Conservation (phyloP, 2,113 vertebrate species). For the Hirundichthys speculiger region DNA sequence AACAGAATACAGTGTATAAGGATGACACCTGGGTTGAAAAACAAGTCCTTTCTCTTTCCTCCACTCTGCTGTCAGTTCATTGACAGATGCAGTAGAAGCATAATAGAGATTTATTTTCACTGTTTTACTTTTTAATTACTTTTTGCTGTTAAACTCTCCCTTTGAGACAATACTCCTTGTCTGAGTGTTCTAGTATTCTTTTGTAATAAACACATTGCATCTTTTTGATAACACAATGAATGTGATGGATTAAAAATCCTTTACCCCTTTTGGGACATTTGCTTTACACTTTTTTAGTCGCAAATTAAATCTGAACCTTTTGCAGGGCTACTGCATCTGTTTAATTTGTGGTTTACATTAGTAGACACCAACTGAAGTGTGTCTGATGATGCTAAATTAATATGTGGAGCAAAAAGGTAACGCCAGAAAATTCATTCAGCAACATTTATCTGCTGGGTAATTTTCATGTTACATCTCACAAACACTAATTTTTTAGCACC, state of each 20-base stretch:
- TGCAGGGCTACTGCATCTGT: neutral
- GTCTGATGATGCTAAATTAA: slow-evolving; percentile 9
- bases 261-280: too few relatives aligned
- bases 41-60: slow-evolving; percentile 36
- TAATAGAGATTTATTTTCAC: slow-evolving; percentile 26
- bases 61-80: slow-evolving; percentile 31
- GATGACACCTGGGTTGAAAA: slow-evolving; percentile 47
- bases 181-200: too few relatives aligned
- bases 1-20: slow-evolving; percentile 31
- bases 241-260: too few relatives aligned
- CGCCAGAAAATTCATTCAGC: neutral
- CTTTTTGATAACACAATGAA: too few relatives aligned
- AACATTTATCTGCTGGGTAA: slow-evolving; percentile 16
- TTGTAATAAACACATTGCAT: too few relatives aligned
- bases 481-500: slow-evolving; percentile 9
- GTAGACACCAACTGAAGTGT: neutral
- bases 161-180: too few relatives aligned
- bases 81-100: slow-evolving; percentile 29
- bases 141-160: slow-evolving; percentile 11
- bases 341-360: slow-evolving; percentile 8
- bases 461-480: slow-evolving; percentile 30
- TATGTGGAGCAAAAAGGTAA: slow-evolving; percentile 5
- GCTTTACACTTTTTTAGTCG: too few relatives aligned
- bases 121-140: slow-evolving; percentile 9
- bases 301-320: too few relatives aligned